Conservation (phyloP, 1,140 invertebrate species). For the Drosophila equinoxialis region DNA sequence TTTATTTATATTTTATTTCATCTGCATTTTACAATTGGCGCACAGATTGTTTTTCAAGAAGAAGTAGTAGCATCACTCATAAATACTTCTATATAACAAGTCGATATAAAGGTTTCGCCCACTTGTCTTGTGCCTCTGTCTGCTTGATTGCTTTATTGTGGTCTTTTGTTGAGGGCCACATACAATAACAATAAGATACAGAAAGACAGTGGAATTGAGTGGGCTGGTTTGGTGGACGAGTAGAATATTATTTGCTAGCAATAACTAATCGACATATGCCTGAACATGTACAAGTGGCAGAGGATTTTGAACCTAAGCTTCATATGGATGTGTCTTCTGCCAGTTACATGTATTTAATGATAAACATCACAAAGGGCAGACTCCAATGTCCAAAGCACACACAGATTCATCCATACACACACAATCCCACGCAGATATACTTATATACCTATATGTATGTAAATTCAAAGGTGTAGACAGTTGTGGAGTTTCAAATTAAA, state of each 20-base stretch:
- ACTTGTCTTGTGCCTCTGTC: slow-evolving; percentile 61
- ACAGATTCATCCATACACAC: not conserved
- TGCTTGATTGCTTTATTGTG: slow-evolving; percentile 70
- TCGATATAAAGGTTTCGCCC: slow-evolving; percentile 49
- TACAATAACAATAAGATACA: slow-evolving; percentile 58
- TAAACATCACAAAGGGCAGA: slow-evolving; percentile 61
- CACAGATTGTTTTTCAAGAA: slow-evolving; percentile 14
- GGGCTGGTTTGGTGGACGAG: not conserved
- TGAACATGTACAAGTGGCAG: slow-evolving; percentile 19
- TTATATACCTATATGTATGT: too few species aligned
- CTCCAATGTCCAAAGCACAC: not conserved
- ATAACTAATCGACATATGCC: slow-evolving; percentile 51
- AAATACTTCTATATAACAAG: slow-evolving; percentile 43
- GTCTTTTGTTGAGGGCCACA: slow-evolving; percentile 37
- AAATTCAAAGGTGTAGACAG: too few species aligned
- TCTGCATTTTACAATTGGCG: slow-evolving; percentile 17
- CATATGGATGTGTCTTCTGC: slow-evolving; percentile 6
- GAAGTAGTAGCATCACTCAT: slow-evolving; percentile 50
- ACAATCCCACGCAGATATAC: not conserved
- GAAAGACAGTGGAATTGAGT: slow-evolving; percentile 18
- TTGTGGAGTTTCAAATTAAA: too few species aligned
- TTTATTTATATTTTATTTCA: slow-evolving; percentile 38
- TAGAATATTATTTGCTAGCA: slow-evolving; percentile 65
- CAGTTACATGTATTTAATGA: slow-evolving; percentile 66
- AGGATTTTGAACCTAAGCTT: slow-evolving; percentile 20